Evolutionary conservation across 1,140 invertebrate genomes (phyloP), one percentile per base, ranked within the genome.

Genomic region (Drosophila ananassae): DNA sequence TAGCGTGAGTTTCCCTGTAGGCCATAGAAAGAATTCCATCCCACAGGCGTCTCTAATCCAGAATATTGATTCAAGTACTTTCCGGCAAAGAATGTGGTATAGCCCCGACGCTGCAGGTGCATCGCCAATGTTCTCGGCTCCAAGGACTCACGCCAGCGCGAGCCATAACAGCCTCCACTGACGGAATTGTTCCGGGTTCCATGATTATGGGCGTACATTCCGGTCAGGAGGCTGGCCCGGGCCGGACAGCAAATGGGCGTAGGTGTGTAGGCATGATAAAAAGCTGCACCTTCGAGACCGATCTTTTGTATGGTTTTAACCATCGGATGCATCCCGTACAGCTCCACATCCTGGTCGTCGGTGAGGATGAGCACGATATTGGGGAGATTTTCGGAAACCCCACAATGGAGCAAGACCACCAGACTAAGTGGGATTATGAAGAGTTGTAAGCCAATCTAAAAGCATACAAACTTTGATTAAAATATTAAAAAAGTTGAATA

Each of bases 241-340:
- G 97, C 98, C 12, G 98, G 98, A 89, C 98, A 98, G 91, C 97
- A 98, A 41, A 98, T 94, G 8, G 97, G 97, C 0, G 96, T 95
- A 46, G 95, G 95, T 2, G 94, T 95, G 92, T 95, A 97, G 95
- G 95, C 95, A 92, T 97, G 96, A 5, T 92, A 92, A 90, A 96
- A 97, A 8, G 93, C 94, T 5, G 94, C 93, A 32, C 96, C 96
- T 66, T 94, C 79, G 54, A 93, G 92, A 5, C 91, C 94, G 78
- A 97, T 93, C 39, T 95, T 92, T 59, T 94, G 92, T 62, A 92
- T 90, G 2, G 95, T 95, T 77, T 94, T 94, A 74, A 91, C 91
- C 93, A 97, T 94, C 9, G 95, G 95, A 21, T 89, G 93, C 95
- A 96, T 94, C 32, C 96, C 95, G 92, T 95, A 95, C 32, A 98